A percentile compares a stretch with the other conserved stretches of the same genome.
Evolutionary conservation across 2,113 vertebrate species (phyloP).

Genomic region (Menidia beryllina): DNA sequence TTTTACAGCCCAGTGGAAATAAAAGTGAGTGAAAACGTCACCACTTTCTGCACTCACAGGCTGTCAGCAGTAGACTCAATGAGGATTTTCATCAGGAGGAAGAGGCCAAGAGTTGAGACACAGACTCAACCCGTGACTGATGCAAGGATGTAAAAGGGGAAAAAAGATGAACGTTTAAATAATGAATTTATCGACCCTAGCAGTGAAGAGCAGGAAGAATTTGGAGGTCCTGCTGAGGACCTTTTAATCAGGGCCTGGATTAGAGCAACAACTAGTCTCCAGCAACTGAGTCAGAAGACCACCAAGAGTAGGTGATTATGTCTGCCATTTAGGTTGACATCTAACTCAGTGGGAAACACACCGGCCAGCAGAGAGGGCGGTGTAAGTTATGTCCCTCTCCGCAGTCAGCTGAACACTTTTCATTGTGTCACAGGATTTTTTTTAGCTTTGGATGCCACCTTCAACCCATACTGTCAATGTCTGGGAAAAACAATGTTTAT

Average conservation of each 20-base stretch:
- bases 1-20: not conserved
- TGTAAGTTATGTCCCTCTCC: slow-evolving; percentile 26
- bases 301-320: slow-evolving; percentile 42
- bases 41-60: not conserved
- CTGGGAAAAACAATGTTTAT: not conserved
- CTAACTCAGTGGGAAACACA: slow-evolving; percentile 39
- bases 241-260: slow-evolving; percentile 22
- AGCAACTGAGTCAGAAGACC: slow-evolving; percentile 41
- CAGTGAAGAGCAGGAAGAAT: not conserved
- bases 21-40: slow-evolving; percentile 14
- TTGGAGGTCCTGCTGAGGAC: not conserved
- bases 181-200: slow-evolving; percentile 7
- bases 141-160: not conserved
- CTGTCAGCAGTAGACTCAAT: too few species aligned
- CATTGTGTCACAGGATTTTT: slow-evolving; percentile 24
- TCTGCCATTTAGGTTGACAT: slow-evolving; percentile 53
- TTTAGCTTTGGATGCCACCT: slow-evolving; percentile 15
- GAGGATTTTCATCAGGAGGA: not conserved
- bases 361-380: slow-evolving; percentile 7
- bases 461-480: slow-evolving; percentile 10
- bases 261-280: slow-evolving; percentile 13
- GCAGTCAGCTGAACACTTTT: slow-evolving; percentile 7
- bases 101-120: not conserved
- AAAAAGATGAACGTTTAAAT: slow-evolving; percentile 9
- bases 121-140: not conserved